Base-by-base conservation (phyloP, 1,140 invertebrate genomes). In the Hesperophylax magnus region DNA sequence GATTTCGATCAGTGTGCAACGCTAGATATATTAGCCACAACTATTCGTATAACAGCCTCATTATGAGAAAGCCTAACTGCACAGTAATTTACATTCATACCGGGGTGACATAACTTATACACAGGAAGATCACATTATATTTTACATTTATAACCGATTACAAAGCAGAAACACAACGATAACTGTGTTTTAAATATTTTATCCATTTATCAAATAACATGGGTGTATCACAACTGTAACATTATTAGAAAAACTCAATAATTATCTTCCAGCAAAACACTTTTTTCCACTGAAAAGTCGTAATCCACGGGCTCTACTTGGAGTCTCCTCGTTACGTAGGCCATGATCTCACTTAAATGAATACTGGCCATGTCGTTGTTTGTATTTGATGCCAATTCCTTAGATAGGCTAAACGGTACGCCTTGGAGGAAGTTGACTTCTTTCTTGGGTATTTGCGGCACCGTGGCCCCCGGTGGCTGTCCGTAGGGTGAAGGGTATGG, bases 251-350 rank as follows among this genome's bases (percentile, higher is more conserved):
- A 27, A 34, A 3, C 14, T 72, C 22, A 72, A 54, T 20, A 53
- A 54, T 72, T 82, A 69, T 75, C 80, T 31, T 84, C 83, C 11
- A 74, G n/a, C 15, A 82, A 56, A 31, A 84, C 83, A 72, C 83
- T 82, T 79, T 79, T 84, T 81, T 84, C 83, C 11, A 84, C 74
- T 24, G 81, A 58, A 81, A 84, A 84, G 34, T 84, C 83, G 53
- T 84, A 84, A 22, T 84, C 83, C n/a, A 54, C 39, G 3, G 76
- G 17, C 24, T 81, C 31, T 6, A 84, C 22, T 17, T 82, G 67
- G 7, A 84, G 22, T 69, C 74, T 75, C 34, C 81, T 79, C 1
- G 83, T 81, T 34, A 82, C 71, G 60, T 78, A 84, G 17, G 83
- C 81, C 81, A 84, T 80, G 27, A 84, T 81, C 60, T 82, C 81